These are phyloP conservation scores for Clusia tigrina DNA, from an alignment of 2,888 invertebrate genomes.

Conservation along the genomic window DNA sequence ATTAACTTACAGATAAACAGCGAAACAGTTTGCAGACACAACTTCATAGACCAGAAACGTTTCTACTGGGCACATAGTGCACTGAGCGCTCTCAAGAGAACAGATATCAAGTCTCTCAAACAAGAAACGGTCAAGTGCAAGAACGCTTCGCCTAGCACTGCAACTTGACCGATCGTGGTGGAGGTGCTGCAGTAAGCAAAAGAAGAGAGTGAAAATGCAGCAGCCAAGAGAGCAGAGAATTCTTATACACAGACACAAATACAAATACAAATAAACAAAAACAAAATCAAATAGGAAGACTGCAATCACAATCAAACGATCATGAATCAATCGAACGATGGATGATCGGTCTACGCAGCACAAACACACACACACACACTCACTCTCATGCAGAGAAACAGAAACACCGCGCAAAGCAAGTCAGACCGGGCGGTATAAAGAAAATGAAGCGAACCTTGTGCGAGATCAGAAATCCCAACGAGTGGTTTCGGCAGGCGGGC, in stretches of 20 bases:
- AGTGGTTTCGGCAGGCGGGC: neutral
- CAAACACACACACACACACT: neutral
- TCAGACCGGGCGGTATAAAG: neutral
- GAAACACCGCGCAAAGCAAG: neutral
- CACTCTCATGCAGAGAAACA: no score
- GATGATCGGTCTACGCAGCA: neutral
- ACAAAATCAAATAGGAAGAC: neutral
- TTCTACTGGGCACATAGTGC: no score
- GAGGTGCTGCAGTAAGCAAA: neutral
- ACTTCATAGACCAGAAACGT: no score
- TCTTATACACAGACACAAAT: neutral
- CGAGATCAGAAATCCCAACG: neutral
- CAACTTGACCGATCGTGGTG: neutral
- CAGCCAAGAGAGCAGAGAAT: neutral
- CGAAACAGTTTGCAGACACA: no score
- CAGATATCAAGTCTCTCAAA: neutral
- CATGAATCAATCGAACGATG: neutral
- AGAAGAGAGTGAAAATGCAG: neutral
- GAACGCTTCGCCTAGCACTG: neutral
- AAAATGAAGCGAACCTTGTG: neutral
- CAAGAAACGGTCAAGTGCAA: conserved; percentile 10
- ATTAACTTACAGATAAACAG: no score
- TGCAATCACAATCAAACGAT: neutral
- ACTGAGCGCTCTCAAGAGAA: neutral
- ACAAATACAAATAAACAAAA: neutral